phyloP scores from a whole-genome alignment of 1,140 invertebrate genomes.

The Cydia fagiglandana region DNA sequence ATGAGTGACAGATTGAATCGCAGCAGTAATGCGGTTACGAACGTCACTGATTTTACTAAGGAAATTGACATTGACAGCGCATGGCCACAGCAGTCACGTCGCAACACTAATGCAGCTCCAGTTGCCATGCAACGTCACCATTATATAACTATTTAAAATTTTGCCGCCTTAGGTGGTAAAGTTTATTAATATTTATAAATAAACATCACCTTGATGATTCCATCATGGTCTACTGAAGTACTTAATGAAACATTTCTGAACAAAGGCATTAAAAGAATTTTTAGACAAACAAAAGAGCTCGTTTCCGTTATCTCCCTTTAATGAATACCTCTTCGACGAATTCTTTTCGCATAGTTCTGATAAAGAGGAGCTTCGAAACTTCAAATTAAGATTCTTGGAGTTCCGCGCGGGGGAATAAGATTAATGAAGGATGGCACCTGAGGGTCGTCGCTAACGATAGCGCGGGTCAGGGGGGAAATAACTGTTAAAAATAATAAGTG shows the following conservation, averaged over 20 bases:
- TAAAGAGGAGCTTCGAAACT: slow-evolving; percentile 74
- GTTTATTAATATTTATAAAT: not conserved
- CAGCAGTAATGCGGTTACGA: too few species aligned
- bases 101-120: too few species aligned
- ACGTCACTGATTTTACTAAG: too few species aligned
- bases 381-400: slow-evolving; percentile 77
- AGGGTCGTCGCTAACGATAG: slow-evolving; percentile 62
- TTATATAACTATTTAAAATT: too few species aligned
- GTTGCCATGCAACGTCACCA: too few species aligned
- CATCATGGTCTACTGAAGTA: not conserved
- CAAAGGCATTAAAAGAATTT: slow-evolving; percentile 35
- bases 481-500: slow-evolving; percentile 65
- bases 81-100: too few species aligned
- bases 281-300: slow-evolving; percentile 42
- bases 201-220: not conserved
- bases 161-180: not conserved
- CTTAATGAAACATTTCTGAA: slow-evolving; percentile 37
- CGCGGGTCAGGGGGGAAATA: slow-evolving; percentile 51
- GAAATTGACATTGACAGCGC: too few species aligned
- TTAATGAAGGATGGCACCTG: slow-evolving; percentile 73
- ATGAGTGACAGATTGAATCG: too few species aligned
- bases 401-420: slow-evolving; percentile 70
- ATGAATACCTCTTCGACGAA: slow-evolving; percentile 61
- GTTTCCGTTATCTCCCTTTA: slow-evolving; percentile 57
- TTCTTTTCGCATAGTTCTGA: slow-evolving; percentile 75